Evolutionary conservation across 1,140 invertebrate species (phyloP), one percentile per base, ranked within the genome.

Genomic region (Drosophila obscura): DNA sequence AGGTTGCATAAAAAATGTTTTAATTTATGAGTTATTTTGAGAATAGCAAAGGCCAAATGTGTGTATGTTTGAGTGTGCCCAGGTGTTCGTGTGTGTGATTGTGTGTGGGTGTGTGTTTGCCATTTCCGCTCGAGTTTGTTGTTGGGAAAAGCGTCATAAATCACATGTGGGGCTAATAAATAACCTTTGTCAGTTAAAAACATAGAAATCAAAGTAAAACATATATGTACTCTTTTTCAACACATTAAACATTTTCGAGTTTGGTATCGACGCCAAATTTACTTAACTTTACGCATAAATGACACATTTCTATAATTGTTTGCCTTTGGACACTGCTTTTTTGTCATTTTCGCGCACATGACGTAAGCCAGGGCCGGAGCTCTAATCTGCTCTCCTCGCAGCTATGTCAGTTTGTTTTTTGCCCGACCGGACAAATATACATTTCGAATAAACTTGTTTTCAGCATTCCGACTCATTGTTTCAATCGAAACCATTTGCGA

Each of bases 401-500:
- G n/a, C 46, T 51, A 24, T 51, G 64, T 62, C 35, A 39, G 35
- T 43, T 28, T 45, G 62, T 15, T 66, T 49, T 66, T 68, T 57
- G 35, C 49, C 31, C 31, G 46, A 71, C 63, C 66, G 62, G 59
- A 59, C 5, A 45, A 35, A 44, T 41, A 41, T 46, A 39, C 31
- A 39, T 50, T 56, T 53, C 19, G 11, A 45, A 43, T 59, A 58
- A 88, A 87, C 81, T 77, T 76, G 77, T 85, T 84, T 78, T 55
- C 46, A 61, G 64, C 59, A 67, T 55, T 66, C 43, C 67, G 16
- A 78, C 46, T 60, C 69, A 74, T 69, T 83, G 74, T 74, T 84
- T 77, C 65, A 63, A 52, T 73, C 24, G 46, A 69, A 73, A 57
- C 8, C 39, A 44, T 69, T 87, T 55, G 81, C 81, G 44, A 71